These are phyloP conservation scores for Opisthograptis luteolata DNA, from an alignment of 2,888 invertebrate species.

Conservation along the genomic window DNA sequence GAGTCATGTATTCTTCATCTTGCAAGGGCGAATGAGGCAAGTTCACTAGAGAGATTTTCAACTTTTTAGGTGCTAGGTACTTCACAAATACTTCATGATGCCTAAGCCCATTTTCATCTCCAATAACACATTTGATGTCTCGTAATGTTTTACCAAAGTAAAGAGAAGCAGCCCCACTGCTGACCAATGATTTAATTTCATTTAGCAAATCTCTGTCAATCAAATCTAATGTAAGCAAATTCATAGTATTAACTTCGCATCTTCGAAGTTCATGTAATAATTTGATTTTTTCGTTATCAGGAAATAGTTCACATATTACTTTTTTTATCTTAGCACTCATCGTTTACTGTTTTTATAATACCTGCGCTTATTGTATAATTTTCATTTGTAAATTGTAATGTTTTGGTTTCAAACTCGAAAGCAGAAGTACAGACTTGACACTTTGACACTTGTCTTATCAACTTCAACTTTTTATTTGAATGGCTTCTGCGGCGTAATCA, in stretches of 20 bases:
- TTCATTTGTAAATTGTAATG: too few relatives aligned
- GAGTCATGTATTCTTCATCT: conserved; percentile 53
- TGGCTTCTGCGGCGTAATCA: too few relatives aligned
- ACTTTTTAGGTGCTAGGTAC: conserved; percentile 53
- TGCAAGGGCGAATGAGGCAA: conserved; percentile 59
- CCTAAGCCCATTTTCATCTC: conserved; percentile 48
- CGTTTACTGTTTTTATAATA: too few relatives aligned
- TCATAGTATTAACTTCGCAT: conserved; percentile 13
- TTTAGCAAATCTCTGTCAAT: conserved; percentile 58
- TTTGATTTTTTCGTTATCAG: background rate
- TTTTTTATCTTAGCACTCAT: too few relatives aligned
- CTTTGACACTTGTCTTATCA: too few relatives aligned
- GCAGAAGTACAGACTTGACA: too few relatives aligned
- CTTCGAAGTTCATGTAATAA: conserved; percentile 20
- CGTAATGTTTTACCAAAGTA: conserved; percentile 67
- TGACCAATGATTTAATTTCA: conserved; percentile 51
- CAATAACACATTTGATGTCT: conserved; percentile 61
- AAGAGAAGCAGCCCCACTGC: conserved; percentile 38
- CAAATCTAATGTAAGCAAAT: conserved; percentile 40
- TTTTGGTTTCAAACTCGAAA: too few relatives aligned
- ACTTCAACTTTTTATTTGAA: too few relatives aligned
- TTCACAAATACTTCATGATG: conserved; percentile 60
- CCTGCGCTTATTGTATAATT: too few relatives aligned
- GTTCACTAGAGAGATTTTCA: conserved; percentile 49
- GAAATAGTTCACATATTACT: background rate